Conservation (phyloP, 2,113 vertebrate species). For the Aptenodytes forsteri region DNA sequence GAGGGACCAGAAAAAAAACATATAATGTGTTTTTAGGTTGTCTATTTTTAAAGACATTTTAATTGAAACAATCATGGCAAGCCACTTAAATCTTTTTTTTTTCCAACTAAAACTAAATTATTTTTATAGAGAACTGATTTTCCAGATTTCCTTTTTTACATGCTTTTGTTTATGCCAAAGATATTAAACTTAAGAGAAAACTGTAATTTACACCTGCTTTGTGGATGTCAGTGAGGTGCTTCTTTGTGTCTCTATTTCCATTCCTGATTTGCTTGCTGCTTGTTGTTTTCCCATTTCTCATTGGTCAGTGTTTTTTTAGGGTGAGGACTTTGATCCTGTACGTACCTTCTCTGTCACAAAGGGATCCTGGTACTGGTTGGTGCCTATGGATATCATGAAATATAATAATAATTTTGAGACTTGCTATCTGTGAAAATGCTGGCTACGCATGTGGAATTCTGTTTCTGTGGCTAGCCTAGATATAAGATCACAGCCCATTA, state of each 20-base stretch:
- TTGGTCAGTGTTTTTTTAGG: background rate
- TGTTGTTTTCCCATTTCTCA: background rate
- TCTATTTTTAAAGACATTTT: background rate
- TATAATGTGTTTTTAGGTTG: background rate
- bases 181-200: background rate
- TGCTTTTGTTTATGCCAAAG: background rate
- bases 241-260: background rate
- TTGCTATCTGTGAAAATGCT: background rate
- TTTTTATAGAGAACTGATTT: background rate
- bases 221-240: background rate
- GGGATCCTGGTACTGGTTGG: background rate
- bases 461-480: background rate
- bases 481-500: background rate
- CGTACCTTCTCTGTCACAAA: background rate
- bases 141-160: background rate
- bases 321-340: background rate
- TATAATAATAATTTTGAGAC: background rate
- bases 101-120: background rate
- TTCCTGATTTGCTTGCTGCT: background rate
- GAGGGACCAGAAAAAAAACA: background rate
- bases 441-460: background rate
- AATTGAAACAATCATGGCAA: background rate
- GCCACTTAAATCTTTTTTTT: background rate
- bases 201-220: background rate
- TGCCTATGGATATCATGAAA: background rate